phyloP scores from a whole-genome alignment of 2,888 invertebrate genomes.

The Ormyrus nitidulus region DNA sequence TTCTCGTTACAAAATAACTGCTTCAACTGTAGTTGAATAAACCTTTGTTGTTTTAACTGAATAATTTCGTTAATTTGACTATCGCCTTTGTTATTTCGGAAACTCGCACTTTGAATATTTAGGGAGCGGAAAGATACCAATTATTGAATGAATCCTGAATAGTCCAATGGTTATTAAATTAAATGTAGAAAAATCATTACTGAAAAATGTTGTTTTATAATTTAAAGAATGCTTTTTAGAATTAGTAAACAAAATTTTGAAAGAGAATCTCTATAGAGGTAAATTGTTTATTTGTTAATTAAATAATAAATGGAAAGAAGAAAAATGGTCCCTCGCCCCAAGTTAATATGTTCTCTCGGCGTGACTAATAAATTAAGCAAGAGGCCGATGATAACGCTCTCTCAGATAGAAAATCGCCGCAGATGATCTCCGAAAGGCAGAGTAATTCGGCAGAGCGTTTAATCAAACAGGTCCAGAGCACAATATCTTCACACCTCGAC shows the following conservation, averaged over 20 bases:
- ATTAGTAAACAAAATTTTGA: too few species aligned
- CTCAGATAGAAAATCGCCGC: neutral
- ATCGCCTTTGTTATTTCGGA: neutral
- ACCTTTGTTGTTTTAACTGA: slow-evolving; percentile 8
- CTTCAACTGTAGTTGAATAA: neutral
- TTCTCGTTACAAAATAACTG: slow-evolving; percentile 33
- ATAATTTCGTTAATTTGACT: slow-evolving; percentile 4
- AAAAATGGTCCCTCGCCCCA: too few species aligned
- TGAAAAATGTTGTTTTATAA: too few species aligned
- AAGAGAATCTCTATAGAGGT: too few species aligned
- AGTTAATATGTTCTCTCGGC: too few species aligned
- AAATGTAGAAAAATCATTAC: neutral
- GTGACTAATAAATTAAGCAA: too few species aligned
- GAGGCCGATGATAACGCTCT: too few species aligned
- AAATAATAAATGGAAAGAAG: too few species aligned
- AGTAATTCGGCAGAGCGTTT: slow-evolving; percentile 22
- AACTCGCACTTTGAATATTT: neutral
- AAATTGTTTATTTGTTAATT: too few species aligned
- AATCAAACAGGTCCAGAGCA: slow-evolving; percentile 37
- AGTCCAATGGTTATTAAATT: neutral
- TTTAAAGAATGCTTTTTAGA: too few species aligned
- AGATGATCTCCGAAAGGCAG: neutral
- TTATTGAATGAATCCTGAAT: neutral
- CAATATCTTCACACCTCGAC: slow-evolving; percentile 36
- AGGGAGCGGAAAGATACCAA: neutral